Base-by-base conservation (phyloP, 1,140 invertebrate genomes). In the Ylistrum balloti region DNA sequence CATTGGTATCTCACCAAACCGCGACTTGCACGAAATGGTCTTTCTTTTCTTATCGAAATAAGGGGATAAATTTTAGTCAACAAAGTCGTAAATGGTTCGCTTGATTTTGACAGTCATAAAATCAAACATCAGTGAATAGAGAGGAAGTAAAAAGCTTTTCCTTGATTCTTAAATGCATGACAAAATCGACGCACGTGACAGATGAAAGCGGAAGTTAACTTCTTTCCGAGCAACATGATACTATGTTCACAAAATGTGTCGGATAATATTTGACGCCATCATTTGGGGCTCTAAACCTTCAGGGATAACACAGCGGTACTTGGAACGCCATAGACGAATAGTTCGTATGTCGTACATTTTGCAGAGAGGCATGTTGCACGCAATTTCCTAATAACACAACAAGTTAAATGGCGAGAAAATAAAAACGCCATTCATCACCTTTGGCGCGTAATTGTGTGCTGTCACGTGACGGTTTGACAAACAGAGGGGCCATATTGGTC, bases 381-480 rank as follows among this genome's bases (percentile, higher is more conserved):
- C 56, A 74, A 74, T 5, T 74, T 74, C 28, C 56, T 74, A 74
- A 74, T 74, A 74, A 74, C 56, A 74, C 56, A 74, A 74, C 22
- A 74, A 74, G 56, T 74, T 74, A 74, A 74, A 74, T 74, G 22
- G 56, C 56, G 56, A 74, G 56, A 74, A 74, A 74, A 74, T 28
- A 74, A 74, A n/a, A 74, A 74, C n/a, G n/a, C 13, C 56, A 74
- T 74, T 74, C 56, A 74, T 74, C 56, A 74, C 56, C 56, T 74
- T 74, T 74, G 28, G 20, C n/a, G 22, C 11, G 56, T 74, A 74
- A 74, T 74, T 3, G 56, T 74, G n/a, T 74, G 56, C n/a, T 28
- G 56, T 74, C 56, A 74, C 56, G 56, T 74, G 56, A 74, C 56
- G 56, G 56, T 74, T 74, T 74, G 56, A 74, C 56, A 74, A n/a